These are phyloP conservation scores for Carapus acus DNA, from an alignment of 2,797 vertebrate genomes.

Conservation along the genomic window DNA sequence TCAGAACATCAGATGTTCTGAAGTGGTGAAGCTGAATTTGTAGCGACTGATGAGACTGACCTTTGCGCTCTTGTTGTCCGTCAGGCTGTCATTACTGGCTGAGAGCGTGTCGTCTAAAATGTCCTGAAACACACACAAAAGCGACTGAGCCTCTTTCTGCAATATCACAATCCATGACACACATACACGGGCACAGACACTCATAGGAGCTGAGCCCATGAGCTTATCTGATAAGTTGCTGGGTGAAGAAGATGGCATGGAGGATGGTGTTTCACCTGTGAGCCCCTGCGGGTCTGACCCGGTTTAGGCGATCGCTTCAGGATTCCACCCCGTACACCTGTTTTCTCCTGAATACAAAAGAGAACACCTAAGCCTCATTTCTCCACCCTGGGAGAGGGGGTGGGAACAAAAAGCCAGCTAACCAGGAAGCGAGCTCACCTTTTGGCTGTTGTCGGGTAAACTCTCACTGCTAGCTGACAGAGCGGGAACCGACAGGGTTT, in stretches of 20 bases:
- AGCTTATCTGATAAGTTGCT: background rate
- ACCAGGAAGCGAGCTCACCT: constrained; percentile 33
- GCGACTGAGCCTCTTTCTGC: background rate
- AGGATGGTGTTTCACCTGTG: constrained; percentile 46
- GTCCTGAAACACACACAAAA: constrained; percentile 43
- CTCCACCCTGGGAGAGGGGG: background rate
- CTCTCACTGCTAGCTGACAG: constrained; percentile 44
- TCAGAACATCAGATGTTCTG: too few species aligned
- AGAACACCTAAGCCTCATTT: constrained; percentile 6
- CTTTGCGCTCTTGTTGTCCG: constrained; percentile 38
- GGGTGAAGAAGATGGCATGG: background rate
- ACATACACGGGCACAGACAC: too few species aligned
- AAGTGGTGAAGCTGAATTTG: background rate
- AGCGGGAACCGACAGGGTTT: constrained; percentile 11
- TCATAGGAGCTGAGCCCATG: too few species aligned
- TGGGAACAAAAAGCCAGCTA: background rate
- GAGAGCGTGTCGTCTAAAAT: constrained; percentile 36
- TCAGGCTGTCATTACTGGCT: constrained; percentile 27
- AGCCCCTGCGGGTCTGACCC: constrained; percentile 38
- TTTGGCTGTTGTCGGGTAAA: constrained; percentile 42
- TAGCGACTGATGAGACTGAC: constrained; percentile 26
- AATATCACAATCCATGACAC: background rate
- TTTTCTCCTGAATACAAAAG: constrained; percentile 44
- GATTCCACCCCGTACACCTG: constrained; percentile 34
- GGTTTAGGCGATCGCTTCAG: constrained; percentile 43